Evolutionary conservation across 2,888 invertebrate genomes (phyloP).

Genomic region (Meandrusa payeni): DNA sequence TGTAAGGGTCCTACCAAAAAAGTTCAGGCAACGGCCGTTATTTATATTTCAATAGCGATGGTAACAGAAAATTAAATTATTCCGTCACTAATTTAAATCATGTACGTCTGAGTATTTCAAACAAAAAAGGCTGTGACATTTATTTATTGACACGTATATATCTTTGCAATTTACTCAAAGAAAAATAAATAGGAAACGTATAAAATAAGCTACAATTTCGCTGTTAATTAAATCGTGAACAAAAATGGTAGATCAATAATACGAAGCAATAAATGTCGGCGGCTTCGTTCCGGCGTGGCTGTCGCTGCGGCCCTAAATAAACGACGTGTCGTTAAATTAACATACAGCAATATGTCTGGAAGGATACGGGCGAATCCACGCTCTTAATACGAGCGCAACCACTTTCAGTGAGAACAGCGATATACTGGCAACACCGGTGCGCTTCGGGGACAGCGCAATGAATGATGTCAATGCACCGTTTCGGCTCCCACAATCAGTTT

Average conservation of each 20-base stretch:
- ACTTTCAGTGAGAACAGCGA: constrained; percentile 48
- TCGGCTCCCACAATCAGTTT: constrained; percentile 5
- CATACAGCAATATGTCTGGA: constrained; percentile 59
- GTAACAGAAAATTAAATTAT: too few species aligned
- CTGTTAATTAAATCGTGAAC: not conserved
- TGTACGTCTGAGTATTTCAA: too few species aligned
- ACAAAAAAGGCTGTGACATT: too few species aligned
- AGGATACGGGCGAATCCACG: constrained; percentile 45
- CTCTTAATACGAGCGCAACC: constrained; percentile 48
- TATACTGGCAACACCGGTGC: constrained; percentile 37
- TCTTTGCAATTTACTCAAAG: too few species aligned
- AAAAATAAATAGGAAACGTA: constrained; percentile 9
- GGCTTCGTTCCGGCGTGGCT: constrained; percentile 38
- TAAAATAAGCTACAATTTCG: too few species aligned
- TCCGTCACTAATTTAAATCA: too few species aligned
- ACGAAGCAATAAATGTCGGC: constrained; percentile 36
- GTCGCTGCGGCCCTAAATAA: constrained; percentile 52
- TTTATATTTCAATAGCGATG: too few species aligned
- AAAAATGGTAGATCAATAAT: constrained; percentile 29
- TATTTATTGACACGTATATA: too few species aligned
- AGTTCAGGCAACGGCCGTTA: too few species aligned
- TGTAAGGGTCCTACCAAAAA: too few species aligned
- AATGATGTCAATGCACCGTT: constrained; percentile 15
- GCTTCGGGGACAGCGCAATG: constrained; percentile 13
- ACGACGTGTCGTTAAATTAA: constrained; percentile 60